Evolutionary conservation across 2,888 invertebrate species (phyloP), one percentile per base, ranked within the genome.

Genomic region (Eupithecia pulchellata): DNA sequence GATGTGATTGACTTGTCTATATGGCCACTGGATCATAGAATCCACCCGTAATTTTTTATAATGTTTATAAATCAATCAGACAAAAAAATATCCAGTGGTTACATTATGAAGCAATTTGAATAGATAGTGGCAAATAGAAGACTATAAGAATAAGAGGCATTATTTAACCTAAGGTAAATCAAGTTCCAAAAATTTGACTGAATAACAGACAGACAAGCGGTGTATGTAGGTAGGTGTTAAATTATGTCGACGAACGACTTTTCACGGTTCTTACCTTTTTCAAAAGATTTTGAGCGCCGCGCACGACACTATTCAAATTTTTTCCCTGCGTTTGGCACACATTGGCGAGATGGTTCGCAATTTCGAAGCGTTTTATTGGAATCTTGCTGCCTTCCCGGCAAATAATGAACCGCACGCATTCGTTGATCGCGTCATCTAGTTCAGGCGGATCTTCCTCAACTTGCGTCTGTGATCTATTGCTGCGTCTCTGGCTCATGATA

Each of bases 321-420:
- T 79, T 87, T 0, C 79, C 36, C 1, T 86, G 72, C 4, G 81
- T 88, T 73, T 89, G 84, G 68, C 85, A 88, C 2, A 79, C 80
- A 47, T 78, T 82, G 55, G 66, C 79, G 5, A 94, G 77, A 75
- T 92, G 87, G 76, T 90, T 91, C 3, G 80, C 70, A 34, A 94
- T 89, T 77, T 93, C 93, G 2, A 83, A 75, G 6, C 89, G 85
- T 79, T 89, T 91, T 20, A 94, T 86, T 0, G 92, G 93, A 63
- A 89, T 81, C 81, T 93, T 93, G 73, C 91, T 91, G 25, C 90
- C 89, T 85, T 93, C 91, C 0, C 91, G 83, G 75, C 85, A 89
- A 14, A 92, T 36, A 32, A 94, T 86, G 68, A 80, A 93, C 9
- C 90, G 86, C 8, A 90, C 91, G 66, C 93, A 94, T 78, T 92